These are phyloP conservation scores for Hemicentrotus pulcherrimus DNA, from an alignment of 35 echinoderm and acorn worm genomes.

Conservation along the genomic window DNA sequence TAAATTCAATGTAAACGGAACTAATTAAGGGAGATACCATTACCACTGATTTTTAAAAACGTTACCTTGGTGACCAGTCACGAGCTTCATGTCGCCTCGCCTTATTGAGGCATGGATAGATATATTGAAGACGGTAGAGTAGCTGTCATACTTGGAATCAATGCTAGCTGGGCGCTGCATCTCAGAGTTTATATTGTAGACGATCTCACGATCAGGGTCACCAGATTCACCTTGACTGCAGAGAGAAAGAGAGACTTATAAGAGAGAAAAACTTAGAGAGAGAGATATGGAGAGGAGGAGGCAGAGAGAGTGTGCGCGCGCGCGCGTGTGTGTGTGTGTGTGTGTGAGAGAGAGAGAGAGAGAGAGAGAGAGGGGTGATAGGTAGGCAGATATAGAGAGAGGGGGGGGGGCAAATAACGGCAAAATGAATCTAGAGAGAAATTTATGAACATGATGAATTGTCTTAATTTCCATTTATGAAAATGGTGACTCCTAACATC, in stretches of 20 bases:
- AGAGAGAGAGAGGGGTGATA: too few species aligned
- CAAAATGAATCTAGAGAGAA: too few species aligned
- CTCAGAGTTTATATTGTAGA: constrained; percentile 27
- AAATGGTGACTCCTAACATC: too few species aligned
- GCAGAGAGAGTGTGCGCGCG: too few species aligned
- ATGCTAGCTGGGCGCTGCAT: neutral
- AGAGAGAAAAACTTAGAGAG: neutral
- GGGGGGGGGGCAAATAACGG: too few species aligned
- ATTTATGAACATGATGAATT: too few species aligned
- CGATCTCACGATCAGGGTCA: neutral
- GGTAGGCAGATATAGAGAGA: too few species aligned
- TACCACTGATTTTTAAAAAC: neutral
- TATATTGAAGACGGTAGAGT: constrained; percentile 1
- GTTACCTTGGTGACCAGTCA: neutral
- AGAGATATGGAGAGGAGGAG: neutral
- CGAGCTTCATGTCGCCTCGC: neutral
- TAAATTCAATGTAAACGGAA: too few species aligned
- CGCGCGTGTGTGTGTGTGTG: too few species aligned
- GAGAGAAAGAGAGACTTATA: neutral
- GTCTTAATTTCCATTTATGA: too few species aligned
- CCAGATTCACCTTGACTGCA: neutral
- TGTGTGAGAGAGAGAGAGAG: too few species aligned
- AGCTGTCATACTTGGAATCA: constrained; percentile 21
- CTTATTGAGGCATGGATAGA: constrained; percentile 7
- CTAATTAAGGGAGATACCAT: too few species aligned